phyloP scores from a whole-genome alignment of 2,888 invertebrate species.

The Rhagonycha fulva region DNA sequence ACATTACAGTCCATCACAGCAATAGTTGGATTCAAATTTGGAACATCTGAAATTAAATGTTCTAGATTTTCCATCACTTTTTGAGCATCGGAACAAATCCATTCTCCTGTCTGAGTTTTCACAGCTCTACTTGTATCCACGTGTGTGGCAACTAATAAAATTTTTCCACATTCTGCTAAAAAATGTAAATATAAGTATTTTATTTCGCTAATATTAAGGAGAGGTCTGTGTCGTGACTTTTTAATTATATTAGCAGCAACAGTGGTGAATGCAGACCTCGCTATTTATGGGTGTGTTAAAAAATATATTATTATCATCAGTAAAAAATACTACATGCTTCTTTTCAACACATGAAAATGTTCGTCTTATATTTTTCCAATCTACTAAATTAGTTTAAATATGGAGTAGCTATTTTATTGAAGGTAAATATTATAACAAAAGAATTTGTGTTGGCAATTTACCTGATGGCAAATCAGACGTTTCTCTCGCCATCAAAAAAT shows the following conservation, averaged over 20 bases:
- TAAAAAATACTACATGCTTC: too few species aligned
- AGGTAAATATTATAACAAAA: background rate
- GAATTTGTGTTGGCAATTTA: conserved; percentile 42
- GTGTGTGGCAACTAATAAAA: conserved; percentile 68
- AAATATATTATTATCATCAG: too few species aligned
- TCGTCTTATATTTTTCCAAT: too few species aligned
- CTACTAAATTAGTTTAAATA: too few species aligned
- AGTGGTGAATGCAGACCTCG: too few species aligned
- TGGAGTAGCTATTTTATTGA: too few species aligned
- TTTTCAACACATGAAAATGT: too few species aligned
- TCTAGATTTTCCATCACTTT: conserved; percentile 54
- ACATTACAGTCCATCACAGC: conserved; percentile 67
- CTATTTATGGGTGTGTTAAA: too few species aligned
- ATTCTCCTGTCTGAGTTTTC: conserved; percentile 61
- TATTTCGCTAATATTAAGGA: background rate
- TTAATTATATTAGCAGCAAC: too few species aligned
- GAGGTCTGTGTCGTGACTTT: background rate
- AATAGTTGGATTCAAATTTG: conserved; percentile 62
- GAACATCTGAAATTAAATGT: conserved; percentile 60
- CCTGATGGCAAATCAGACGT: conserved; percentile 53
- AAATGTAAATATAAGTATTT: background rate
- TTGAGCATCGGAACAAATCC: conserved; percentile 61
- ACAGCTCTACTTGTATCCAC: conserved; percentile 60
- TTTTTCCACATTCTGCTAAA: conserved; percentile 63
- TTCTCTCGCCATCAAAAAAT: conserved; percentile 69